Base-by-base conservation (phyloP, 1,140 invertebrate genomes). In the Habropoda laboriosa region DNA sequence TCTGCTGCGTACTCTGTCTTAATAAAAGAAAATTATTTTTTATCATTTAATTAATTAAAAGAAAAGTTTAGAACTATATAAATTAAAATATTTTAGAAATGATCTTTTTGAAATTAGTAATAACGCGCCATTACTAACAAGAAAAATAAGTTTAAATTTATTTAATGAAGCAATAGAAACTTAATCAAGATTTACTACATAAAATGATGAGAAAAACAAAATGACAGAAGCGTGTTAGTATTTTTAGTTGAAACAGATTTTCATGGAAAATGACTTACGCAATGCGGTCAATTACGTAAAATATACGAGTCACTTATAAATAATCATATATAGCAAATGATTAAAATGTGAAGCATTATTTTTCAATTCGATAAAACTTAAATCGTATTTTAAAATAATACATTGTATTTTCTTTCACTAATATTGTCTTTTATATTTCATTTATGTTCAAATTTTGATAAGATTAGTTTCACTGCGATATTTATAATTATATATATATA, bases 271-370 rank as follows among this genome's bases (percentile, higher is more conserved):
- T 71, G 55, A 27, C 55, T 78, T 78, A 70, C 55, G 66, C 42
- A 78, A 78, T 58, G 66, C 66, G 42, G 42, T 71, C 55, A 78
- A 70, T 78, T 78, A 78, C 66, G 66, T 71, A 78, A 60, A 78
- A 71, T 78, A 71, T 60, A 0, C 30, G n/a, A 70, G 66, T 60
- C 66, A 71, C 27, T 49, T 70, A 47, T 70, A 78, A 49, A 78
- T 71, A 78, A 78, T 78, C 40, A 5, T 12, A 24, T 71, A 51
- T 60, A 60, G 58, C 3, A n/a, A 47, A 10, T 30, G 67, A 30
- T 7, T 40, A 49, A 57, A 64, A 16, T 40, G 30, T 21, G 12
- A 45, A 58, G 2, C 27, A 21, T 67, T 24, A 7, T 30, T 0
- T 21, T 30, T 21, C 30, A 35, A 24, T 27, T 42, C 67, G 21